A percentile compares a stretch with the other conserved stretches of the same genome.
Evolutionary conservation across 2,888 invertebrate species (phyloP).

Genomic region (Drosophila phalerata): DNA sequence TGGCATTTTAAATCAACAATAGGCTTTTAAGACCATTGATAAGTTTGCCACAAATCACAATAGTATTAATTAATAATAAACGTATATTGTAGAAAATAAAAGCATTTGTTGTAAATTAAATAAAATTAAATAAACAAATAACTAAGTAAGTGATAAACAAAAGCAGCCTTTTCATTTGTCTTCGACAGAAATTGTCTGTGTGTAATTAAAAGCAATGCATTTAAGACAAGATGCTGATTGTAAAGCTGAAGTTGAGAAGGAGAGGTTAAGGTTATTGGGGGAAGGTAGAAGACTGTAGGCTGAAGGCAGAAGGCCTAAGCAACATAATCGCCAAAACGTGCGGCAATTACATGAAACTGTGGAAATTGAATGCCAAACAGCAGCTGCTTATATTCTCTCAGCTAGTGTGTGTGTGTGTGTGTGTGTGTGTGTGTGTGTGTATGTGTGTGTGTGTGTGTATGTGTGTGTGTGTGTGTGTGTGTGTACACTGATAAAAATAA

Average conservation of each 20-base stretch:
- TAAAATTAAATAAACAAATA: slow-evolving; percentile 31
- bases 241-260: neutral
- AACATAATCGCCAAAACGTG: slow-evolving; percentile 78
- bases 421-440: no score
- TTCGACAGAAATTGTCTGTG: slow-evolving; percentile 18
- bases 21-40: slow-evolving; percentile 15
- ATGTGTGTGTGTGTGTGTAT: neutral
- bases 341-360: slow-evolving; percentile 76
- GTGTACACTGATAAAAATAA: no score
- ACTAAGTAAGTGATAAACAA: slow-evolving; percentile 33
- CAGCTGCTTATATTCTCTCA: slow-evolving; percentile 42
- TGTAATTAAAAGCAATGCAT: slow-evolving; percentile 63
- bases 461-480: slow-evolving; percentile 6
- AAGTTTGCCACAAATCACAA: slow-evolving; percentile 9
- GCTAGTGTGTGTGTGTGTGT: slow-evolving; percentile 6
- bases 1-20: neutral
- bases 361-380: slow-evolving; percentile 73
- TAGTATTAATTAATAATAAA: slow-evolving; percentile 7
- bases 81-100: neutral
- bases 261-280: neutral
- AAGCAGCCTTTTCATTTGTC: slow-evolving; percentile 15
- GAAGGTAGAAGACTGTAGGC: neutral
- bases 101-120: slow-evolving; percentile 28
- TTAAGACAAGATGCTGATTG: slow-evolving; percentile 20
- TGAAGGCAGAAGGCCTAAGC: slow-evolving; percentile 69